Base-by-base conservation (phyloP, 2,888 invertebrate species). In the Candidula unifasciata region DNA sequence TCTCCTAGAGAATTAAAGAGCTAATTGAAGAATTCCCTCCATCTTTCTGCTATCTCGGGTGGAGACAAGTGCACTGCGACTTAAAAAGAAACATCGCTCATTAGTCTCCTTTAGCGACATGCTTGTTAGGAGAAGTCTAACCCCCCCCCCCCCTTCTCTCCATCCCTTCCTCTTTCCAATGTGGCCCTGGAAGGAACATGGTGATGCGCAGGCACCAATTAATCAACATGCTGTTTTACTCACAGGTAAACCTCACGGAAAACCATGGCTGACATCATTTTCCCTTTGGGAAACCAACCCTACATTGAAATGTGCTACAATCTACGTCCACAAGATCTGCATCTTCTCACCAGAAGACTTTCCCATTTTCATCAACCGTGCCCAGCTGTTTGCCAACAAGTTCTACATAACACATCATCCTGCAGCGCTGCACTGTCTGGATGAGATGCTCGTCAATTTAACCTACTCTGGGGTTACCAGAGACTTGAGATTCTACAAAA, bases 301-400 rank as follows among this genome's bases (percentile, higher is more conserved):
- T 54, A 79, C 74, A 5, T 84, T 76, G 1, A 83, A 81, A 77
- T 91, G 91, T 80, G 83, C 87, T 16, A 91, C 91, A 0, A 85
- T 80, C 27, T 87, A 88, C 80, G 79, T 89, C 1, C 85, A 89
- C n/a, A 85, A 88, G 13, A 87, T 89, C 1, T 91, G 91, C 80
- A 85, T 89, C 18, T 90, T 90, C 60, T 82, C 87, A 10, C 84
- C 85, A 18, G 85, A 81, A 24, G 93, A 93, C 85, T 82, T 93
- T 30, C 86, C 89, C 3, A 89, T 89, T 88, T 86, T 93, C 27
- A 78, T 85, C 37, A 83, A 71, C 0, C 86, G 89, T 8, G 90
- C 90, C 10, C 90, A 93, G 69, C 87, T 93, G 35, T 89, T 93
- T 83, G 93, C 91, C 18, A 93, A 93, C 86, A 93, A 93, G 80